These are phyloP conservation scores for Epirrita christyi DNA, from an alignment of 2,888 invertebrate genomes.

Conservation along the genomic window DNA sequence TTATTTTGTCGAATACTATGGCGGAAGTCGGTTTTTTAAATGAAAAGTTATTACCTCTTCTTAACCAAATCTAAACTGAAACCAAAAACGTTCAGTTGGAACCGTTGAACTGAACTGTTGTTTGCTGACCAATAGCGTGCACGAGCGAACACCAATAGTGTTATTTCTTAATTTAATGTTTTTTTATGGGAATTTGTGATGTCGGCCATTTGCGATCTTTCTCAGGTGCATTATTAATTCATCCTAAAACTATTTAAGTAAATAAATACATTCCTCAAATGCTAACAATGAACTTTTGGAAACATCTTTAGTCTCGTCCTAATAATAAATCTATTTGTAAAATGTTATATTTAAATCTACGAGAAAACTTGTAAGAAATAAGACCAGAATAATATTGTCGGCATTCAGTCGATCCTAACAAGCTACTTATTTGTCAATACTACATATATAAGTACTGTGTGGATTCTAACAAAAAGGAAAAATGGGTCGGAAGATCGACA, in stretches of 20 bases:
- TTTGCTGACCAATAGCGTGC: too few species aligned
- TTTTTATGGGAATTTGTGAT: too few species aligned
- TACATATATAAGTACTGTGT: constrained; percentile 66
- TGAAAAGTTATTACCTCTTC: too few species aligned
- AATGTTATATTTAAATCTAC: constrained; percentile 47
- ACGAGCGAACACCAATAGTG: too few species aligned
- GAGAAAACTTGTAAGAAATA: constrained; percentile 62
- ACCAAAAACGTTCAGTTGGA: too few species aligned
- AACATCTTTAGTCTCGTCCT: constrained; percentile 48
- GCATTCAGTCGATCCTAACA: constrained; percentile 72
- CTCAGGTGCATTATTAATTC: constrained; percentile 5
- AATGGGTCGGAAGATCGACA: neutral
- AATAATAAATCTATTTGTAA: constrained; percentile 30
- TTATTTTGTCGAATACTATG: too few species aligned
- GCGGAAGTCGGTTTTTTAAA: too few species aligned
- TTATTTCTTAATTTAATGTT: too few species aligned
- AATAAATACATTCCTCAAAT: constrained; percentile 60
- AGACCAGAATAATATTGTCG: constrained; percentile 78
- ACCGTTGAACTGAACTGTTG: too few species aligned
- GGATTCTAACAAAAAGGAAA: constrained; percentile 38
- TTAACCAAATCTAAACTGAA: too few species aligned
- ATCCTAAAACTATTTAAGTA: constrained; percentile 25
- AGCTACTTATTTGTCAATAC: constrained; percentile 50
- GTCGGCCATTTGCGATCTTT: neutral
- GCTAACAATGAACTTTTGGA: constrained; percentile 58